A percentile compares a stretch with the other conserved stretches of the same genome.
These are phyloP conservation scores for Trichonephila clavipes DNA, from an alignment of 1,140 invertebrate genomes.

Conservation along the genomic window DNA sequence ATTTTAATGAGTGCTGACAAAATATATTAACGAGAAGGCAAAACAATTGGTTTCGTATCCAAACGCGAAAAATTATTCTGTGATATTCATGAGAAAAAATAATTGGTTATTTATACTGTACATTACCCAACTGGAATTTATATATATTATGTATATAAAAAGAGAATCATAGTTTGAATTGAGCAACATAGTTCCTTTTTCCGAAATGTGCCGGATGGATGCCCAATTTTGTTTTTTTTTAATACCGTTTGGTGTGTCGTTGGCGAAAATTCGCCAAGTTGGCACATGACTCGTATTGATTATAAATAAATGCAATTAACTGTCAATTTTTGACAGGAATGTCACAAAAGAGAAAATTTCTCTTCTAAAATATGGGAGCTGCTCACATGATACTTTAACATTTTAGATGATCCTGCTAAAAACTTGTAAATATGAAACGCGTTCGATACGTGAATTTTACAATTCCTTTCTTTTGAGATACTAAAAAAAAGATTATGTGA, in stretches of 20 bases:
- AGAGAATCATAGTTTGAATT: slow-evolving; percentile 32
- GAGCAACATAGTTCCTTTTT: slow-evolving; percentile 14
- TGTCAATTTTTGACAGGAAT: no score
- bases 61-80: slow-evolving; percentile 66
- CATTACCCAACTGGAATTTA: slow-evolving; percentile 50
- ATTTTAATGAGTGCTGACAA: slow-evolving; percentile 28
- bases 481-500: slow-evolving; percentile 1
- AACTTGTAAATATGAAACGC: slow-evolving; percentile 8
- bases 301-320: no score
- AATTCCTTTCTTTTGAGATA: background rate
- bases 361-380: background rate
- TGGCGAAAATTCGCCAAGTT: no score
- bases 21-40: slow-evolving; percentile 12
- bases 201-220: background rate
- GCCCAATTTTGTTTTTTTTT: no score
- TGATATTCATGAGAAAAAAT: slow-evolving; percentile 34
- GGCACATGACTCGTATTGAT: no score
- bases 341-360: background rate
- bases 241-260: no score
- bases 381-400: background rate
- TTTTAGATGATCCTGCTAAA: background rate
- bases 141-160: slow-evolving; percentile 48
- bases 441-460: background rate
- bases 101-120: slow-evolving; percentile 69
- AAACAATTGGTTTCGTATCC: slow-evolving; percentile 51